These are phyloP conservation scores for Saccopteryx bilineata DNA, from an alignment of 2,113 vertebrate species.

Conservation along the genomic window DNA sequence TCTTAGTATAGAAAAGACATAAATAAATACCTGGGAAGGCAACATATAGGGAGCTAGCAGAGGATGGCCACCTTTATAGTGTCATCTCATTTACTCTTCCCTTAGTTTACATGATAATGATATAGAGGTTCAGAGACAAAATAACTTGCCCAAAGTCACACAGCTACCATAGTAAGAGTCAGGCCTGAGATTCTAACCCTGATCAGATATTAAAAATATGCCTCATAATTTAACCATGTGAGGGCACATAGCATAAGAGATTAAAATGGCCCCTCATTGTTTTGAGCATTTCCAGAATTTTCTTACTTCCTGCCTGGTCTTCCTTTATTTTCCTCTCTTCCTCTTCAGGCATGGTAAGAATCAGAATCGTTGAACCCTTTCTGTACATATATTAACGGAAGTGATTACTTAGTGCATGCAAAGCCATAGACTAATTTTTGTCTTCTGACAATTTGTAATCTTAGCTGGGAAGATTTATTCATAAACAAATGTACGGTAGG, in stretches of 20 bases:
- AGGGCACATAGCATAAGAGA: neutral
- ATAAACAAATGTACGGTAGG: neutral
- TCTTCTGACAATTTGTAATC: neutral
- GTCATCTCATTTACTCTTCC: neutral
- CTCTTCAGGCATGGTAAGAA: neutral
- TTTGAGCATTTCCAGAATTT: neutral
- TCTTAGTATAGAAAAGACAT: neutral
- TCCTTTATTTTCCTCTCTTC: neutral
- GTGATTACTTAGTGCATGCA: neutral
- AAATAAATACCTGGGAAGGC: neutral
- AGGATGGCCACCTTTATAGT: neutral
- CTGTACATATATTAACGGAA: neutral
- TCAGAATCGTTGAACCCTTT: neutral
- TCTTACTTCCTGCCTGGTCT: neutral
- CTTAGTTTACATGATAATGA: neutral
- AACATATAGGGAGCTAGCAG: neutral
- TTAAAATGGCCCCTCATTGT: neutral
- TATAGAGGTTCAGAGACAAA: neutral
- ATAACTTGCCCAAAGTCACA: neutral
- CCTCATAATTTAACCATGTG: neutral
- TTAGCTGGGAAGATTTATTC: neutral
- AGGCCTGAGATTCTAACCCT: constrained; percentile 11
- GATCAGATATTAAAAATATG: neutral
- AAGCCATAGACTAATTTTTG: neutral
- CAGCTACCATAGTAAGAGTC: neutral